Base-by-base conservation (phyloP, 2,888 invertebrate genomes). In the Hybos culiciformis region DNA sequence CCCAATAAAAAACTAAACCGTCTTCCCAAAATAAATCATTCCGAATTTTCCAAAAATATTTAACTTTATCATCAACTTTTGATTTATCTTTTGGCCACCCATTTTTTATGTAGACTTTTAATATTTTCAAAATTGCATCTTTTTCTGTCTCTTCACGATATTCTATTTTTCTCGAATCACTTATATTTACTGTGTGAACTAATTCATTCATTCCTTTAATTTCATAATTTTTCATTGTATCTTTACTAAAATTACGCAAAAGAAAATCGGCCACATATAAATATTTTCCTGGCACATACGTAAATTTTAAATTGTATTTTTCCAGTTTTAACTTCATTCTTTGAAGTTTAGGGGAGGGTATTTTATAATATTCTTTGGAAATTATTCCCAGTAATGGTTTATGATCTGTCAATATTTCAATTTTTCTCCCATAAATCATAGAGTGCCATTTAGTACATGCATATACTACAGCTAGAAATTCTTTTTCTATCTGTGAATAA, bases 11-110 rank as follows among this genome's bases (percentile, higher is more conserved):
- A 34, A 53, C 24, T 39, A 56, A 38, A 24, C 38, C 45, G 26
- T 54, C 42, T 37, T 52, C 50, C n/a, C 52, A 36, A 43, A 37
- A 42, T 6, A 55, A 37, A n/a, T 53, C 50, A 44, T 50, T 48
- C 46, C 48, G 51, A 33, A 46, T 41, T 39, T 53, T 53, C 44
- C 48, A 55, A 48, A 50, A 57, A 14, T 45, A 42, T 46, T 38
- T 50, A 11, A 52, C 24, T 20, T 49, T 41, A 19, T 48, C 46
- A 29, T 24, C 29, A 12, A 51, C n/a, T 39, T 33, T 12, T 23
- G 19, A 20, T 21, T 44, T 47, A 23, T 41, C 34, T 3, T 29
- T 17, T 23, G 53, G 52, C 51, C 51, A 52, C 8, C 48, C 50
- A 17, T 36, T 12, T 15, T 21, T 24, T 18, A 43, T 9, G 3